Base-by-base conservation (phyloP, 1,140 invertebrate species). In the Papilio helenus region DNA sequence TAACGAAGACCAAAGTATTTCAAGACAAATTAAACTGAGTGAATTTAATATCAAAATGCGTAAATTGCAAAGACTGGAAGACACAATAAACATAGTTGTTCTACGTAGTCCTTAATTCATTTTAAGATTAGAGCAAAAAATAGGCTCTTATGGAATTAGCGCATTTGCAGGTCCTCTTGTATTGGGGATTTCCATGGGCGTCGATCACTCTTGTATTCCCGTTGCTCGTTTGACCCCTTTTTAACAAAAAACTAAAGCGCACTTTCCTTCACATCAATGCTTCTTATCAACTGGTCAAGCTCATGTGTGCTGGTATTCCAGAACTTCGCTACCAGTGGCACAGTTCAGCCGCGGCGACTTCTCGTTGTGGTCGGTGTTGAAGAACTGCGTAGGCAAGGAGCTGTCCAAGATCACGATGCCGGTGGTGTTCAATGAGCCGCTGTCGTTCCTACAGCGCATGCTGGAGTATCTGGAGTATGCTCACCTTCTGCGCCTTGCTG, bases 351-450 rank as follows among this genome's bases (percentile, higher is more conserved):
- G 97, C 79, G 97, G 97, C 92, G 98, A 99, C 94, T 97, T 98
- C 94, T 99, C 98, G 93, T 96, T 99, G 74, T 99, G 98, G 98
- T 98, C 98, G 79, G 98, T 99, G 82, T 95, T 99, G 83, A 98
- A 98, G 95, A 98, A 98, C 92, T 98, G 98, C 88, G 97, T 99
- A 86, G 98, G 98, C 85, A 99, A 99, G 95, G 99, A 99, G 92
- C 95, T 99, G 73, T 99, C 98, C 86, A 99, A 99, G 95, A 99
- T 99, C 87, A 98, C 98, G 10, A 99, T 99, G 98, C 99, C 99
- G 42, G 98, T 99, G 96, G 97, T 98, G 72, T 99, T 99, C 94
- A 99, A 99, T 94, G 99, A 99, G 94, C 99, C 99, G 0, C 95
- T 99, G 49, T 98, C 97, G 85, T 99, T 99, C 93, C 96, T 99